Evolutionary conservation across 2,113 vertebrate species (phyloP).

Genomic region (Daboia siamensis): DNA sequence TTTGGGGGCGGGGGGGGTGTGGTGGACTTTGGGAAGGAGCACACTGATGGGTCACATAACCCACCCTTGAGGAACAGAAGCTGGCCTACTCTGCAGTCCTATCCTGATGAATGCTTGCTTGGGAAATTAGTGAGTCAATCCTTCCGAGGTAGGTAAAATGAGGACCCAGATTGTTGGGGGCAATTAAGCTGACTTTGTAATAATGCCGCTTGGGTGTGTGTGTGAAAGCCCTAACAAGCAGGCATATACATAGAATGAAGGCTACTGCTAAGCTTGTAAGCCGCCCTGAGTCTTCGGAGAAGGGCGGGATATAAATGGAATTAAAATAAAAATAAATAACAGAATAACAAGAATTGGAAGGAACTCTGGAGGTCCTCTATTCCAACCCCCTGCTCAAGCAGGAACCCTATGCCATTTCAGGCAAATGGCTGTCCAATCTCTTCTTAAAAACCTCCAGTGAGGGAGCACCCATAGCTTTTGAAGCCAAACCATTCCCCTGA

Average conservation of each 20-base stretch:
- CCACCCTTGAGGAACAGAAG: neutral
- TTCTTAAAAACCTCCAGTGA: neutral
- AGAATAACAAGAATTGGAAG: neutral
- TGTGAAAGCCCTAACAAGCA: too few species aligned
- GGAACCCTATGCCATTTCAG: neutral
- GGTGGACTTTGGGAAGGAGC: neutral
- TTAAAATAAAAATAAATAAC: too few species aligned
- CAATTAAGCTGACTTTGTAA: too few species aligned
- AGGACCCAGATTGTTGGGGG: too few species aligned
- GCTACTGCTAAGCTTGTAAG: too few species aligned
- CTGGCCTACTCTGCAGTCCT: neutral
- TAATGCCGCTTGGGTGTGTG: too few species aligned
- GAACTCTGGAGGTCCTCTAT: neutral
- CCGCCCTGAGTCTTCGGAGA: too few species aligned
- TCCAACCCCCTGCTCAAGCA: neutral
- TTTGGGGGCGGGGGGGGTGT: neutral
- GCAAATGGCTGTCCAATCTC: neutral
- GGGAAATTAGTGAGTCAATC: neutral
- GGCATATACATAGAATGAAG: too few species aligned
- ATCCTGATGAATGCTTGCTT: neutral
- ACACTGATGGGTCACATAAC: neutral
- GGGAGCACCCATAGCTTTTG: neutral
- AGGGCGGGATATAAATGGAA: too few species aligned
- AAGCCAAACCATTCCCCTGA: neutral
- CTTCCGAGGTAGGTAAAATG: too few species aligned